Percentiles rank a stretch among this genome's conserved stretches.
Conservation (phyloP, 2,113 vertebrate species). For the Dolichallabes microphthalmus region DNA sequence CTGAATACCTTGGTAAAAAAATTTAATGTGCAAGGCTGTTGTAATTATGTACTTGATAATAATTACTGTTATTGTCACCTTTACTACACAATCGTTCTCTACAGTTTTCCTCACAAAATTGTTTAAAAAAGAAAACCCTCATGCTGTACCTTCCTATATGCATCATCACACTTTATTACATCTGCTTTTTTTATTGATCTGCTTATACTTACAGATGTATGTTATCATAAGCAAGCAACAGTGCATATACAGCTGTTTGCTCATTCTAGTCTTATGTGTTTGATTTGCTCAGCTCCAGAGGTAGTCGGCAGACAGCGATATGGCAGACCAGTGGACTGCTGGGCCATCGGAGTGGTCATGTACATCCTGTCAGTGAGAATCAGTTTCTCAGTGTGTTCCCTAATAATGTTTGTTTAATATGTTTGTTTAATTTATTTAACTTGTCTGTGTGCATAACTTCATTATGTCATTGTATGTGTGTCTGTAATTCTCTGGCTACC, state of each 20-base stretch:
- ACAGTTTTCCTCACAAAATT: neutral
- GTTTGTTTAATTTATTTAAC: neutral
- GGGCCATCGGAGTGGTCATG: conserved; percentile 98
- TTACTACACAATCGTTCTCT: neutral
- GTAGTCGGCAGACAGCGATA: conserved; percentile 96
- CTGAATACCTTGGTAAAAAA: conserved; percentile 88
- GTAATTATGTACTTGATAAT: neutral
- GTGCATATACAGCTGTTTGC: neutral
- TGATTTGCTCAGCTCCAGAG: conserved; percentile 82
- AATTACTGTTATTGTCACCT: neutral
- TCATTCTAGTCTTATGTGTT: neutral
- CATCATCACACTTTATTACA: neutral
- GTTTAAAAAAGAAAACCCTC: neutral
- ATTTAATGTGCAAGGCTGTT: neutral
- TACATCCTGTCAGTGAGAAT: conserved; percentile 91
- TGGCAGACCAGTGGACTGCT: conserved; percentile 93
- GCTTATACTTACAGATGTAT: neutral
- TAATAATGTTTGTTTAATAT: too few species aligned
- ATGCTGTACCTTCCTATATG: neutral
- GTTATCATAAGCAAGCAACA: neutral
- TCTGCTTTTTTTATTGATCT: neutral
- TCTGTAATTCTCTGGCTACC: conserved; percentile 1
- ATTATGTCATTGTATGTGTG: neutral
- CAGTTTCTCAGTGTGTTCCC: conserved; percentile 9
- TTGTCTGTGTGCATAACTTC: neutral